Percentiles rank a stretch among this genome's conserved stretches.
Conservation (phyloP, 2,888 invertebrate genomes). For the Baronia brevicornis region DNA sequence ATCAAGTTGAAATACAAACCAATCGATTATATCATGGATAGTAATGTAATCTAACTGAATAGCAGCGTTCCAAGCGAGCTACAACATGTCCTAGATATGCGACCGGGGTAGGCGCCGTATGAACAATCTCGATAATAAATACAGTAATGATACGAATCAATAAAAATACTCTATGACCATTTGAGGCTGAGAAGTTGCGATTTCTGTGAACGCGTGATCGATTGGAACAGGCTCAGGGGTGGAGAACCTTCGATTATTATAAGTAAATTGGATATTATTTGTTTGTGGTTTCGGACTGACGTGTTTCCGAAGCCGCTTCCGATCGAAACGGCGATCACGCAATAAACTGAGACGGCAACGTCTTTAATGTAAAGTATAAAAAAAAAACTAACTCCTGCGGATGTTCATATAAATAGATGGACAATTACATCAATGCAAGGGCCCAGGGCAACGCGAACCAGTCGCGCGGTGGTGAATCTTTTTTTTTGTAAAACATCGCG, state of each 20-base stretch:
- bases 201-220: constrained; percentile 11
- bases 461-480: constrained; percentile 43
- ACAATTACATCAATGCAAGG: constrained; percentile 64
- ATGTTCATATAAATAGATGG: constrained; percentile 44
- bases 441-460: constrained; percentile 51
- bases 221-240: constrained; percentile 25
- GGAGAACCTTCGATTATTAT: constrained; percentile 50
- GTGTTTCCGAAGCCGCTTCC: constrained; percentile 69
- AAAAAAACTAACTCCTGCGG: constrained; percentile 41
- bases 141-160: constrained; percentile 30
- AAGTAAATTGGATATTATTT: constrained; percentile 66
- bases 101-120: constrained; percentile 48
- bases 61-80: constrained; percentile 54
- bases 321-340: constrained; percentile 54
- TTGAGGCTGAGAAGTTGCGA: constrained; percentile 11
- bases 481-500: constrained; percentile 58
- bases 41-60: constrained; percentile 48
- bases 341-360: constrained; percentile 36
- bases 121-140: constrained; percentile 41
- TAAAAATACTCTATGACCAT: constrained; percentile 28
- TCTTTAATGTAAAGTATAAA: constrained; percentile 30
- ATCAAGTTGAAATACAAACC: constrained; percentile 23
- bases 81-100: constrained; percentile 70
- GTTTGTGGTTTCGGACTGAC: constrained; percentile 68
- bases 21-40: constrained; percentile 62